These are phyloP conservation scores for Drosophila funebris DNA, from an alignment of 1,140 invertebrate species.

Conservation along the genomic window DNA sequence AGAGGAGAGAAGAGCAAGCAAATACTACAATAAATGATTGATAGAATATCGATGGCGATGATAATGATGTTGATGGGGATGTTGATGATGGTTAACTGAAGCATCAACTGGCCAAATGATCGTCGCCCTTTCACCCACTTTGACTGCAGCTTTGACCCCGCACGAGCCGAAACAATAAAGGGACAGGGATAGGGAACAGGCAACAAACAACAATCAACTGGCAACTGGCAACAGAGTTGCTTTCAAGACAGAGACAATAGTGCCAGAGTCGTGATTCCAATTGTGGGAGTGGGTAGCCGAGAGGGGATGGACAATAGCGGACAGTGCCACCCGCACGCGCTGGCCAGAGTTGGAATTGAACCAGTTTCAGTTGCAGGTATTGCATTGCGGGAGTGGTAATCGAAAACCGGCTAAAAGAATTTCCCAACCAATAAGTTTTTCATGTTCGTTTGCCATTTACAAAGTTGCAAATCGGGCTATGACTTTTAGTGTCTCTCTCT, in stretches of 20 bases:
- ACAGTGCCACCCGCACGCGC: constrained; percentile 66
- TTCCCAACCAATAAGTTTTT: constrained; percentile 68
- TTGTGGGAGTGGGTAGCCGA: not conserved
- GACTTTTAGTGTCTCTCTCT: not conserved
- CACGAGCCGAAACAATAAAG: constrained; percentile 59
- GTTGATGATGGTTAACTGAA: constrained; percentile 10
- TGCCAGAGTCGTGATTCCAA: constrained; percentile 57
- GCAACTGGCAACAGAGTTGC: not conserved
- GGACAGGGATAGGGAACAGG: too few species aligned
- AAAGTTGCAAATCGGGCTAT: constrained; percentile 1
- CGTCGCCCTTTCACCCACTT: constrained; percentile 64
- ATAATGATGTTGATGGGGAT: not conserved
- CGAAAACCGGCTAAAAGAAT: constrained; percentile 77
- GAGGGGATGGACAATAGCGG: not conserved
- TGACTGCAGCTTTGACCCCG: constrained; percentile 60
- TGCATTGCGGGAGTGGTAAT: constrained; percentile 62
- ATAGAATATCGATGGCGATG: constrained; percentile 63
- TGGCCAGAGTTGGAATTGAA: constrained; percentile 50
- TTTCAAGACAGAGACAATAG: not conserved
- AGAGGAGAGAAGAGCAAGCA: constrained; percentile 55
- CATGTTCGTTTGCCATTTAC: constrained; percentile 71
- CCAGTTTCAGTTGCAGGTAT: constrained; percentile 58
- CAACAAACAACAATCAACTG: too few species aligned
- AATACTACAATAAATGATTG: constrained; percentile 67
- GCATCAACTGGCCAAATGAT: constrained; percentile 20